phyloP scores from a whole-genome alignment of 2,113 vertebrate genomes.

The Bungarus multicinctus region DNA sequence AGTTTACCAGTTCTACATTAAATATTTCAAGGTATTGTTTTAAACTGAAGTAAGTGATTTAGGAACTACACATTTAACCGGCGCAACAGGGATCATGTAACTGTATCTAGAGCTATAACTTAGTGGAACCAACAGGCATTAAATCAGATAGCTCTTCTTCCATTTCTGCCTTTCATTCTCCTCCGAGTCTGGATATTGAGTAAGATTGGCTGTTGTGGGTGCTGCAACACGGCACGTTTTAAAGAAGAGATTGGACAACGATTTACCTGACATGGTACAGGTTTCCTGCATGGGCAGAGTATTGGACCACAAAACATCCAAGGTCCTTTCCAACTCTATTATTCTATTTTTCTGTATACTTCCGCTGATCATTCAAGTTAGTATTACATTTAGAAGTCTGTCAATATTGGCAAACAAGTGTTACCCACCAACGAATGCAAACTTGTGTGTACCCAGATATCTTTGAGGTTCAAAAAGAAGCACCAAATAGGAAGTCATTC shows the following conservation, averaged over 20 bases:
- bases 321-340: too few relatives aligned
- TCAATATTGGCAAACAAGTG: neutral
- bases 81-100: neutral
- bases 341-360: neutral
- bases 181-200: conserved; percentile 72
- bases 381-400: neutral
- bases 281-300: too few relatives aligned
- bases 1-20: neutral
- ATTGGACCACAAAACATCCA: too few relatives aligned
- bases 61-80: neutral
- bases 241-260: too few relatives aligned
- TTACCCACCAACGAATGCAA: neutral
- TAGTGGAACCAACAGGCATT: neutral
- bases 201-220: conserved; percentile 70
- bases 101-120: neutral
- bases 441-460: neutral
- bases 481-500: neutral
- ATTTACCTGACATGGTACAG: too few relatives aligned
- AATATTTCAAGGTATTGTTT: neutral
- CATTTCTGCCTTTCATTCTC: conserved; percentile 40
- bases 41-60: neutral
- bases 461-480: neutral
- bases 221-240: too few relatives aligned
- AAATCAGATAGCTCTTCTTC: fast-evolving
- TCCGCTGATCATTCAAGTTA: neutral